Evolutionary conservation across 2,797 vertebrate species (phyloP), one percentile per base, ranked within the genome.

Genomic region (Coregonus suidteri): DNA sequence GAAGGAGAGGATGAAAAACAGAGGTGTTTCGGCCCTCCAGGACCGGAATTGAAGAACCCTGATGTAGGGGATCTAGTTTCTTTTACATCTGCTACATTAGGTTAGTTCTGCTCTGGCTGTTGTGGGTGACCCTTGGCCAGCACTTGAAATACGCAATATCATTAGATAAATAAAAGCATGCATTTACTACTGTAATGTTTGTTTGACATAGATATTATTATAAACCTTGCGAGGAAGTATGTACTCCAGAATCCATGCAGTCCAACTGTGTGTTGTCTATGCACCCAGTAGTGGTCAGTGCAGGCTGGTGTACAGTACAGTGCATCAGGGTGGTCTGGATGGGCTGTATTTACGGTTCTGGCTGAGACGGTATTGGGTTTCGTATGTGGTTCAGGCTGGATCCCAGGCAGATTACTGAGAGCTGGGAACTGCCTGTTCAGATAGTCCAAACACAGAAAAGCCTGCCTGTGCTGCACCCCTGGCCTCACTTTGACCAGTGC

Each of bases 311-410:
- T 35, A 78, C 70, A 71, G 77, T 75, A 20, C 72, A 83, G 76
- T 79, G 65, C 84, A 71, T 78, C 90, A 79, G 91, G 90, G 91
- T 94, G 90, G 92, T 91, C 91, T 76, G 64, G 78, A 86, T 71
- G 85, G 88, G 90, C 91, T 90, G 89, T 92, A 90, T 93, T 93
- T 92, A 88, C 83, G 84, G 84, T 90, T 83, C 74, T 66, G 79
- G 73, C 87, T 86, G 76, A 84, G 77, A 83, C 65, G 80, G 84
- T 86, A 88, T 93, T 85, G 83, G 81, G 82, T 93, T 93, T 93
- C 91, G 88, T 88, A 82, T 91, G 90, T 78, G 86, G 89, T 90
- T 89, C 90, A 91, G 83, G 82, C 79, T 85, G 88, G 87, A 89
- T 92, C 87, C 90, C 75, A 75, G 80, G 79, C 77, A 91, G 91